These are phyloP conservation scores for Pollachius pollachius DNA, from an alignment of 2,113 vertebrate species.

Conservation along the genomic window DNA sequence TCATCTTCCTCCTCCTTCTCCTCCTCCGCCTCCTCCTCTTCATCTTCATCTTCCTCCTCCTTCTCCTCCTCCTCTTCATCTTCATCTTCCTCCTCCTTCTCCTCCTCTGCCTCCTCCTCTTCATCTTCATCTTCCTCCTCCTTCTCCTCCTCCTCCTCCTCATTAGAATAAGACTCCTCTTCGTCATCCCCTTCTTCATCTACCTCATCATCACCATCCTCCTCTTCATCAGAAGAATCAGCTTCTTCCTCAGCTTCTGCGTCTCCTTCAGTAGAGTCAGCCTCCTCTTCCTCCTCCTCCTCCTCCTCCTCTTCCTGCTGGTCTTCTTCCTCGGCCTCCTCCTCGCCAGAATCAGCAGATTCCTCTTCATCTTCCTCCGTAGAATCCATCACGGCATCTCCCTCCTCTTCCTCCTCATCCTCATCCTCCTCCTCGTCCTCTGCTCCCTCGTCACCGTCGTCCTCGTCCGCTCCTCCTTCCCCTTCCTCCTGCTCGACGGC, in stretches of 20 bases:
- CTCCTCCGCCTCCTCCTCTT: not conserved
- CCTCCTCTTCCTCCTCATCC: too few relatives aligned
- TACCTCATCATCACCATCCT: not conserved
- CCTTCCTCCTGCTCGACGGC: conserved; percentile 20
- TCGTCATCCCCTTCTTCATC: not conserved
- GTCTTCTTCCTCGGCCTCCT: conserved; percentile 10
- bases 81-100: too few relatives aligned
- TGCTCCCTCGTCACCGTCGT: conserved; percentile 21
- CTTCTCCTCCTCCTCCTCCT: not conserved
- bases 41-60: not conserved
- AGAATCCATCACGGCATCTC: too few relatives aligned
- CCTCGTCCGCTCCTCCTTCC: conserved; percentile 18
- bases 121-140: too few relatives aligned
- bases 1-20: not conserved
- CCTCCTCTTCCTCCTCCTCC: too few relatives aligned
- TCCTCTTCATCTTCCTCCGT: too few relatives aligned
- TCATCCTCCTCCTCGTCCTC: conserved; percentile 5
- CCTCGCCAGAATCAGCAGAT: not conserved
- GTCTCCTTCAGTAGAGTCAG: too few relatives aligned
- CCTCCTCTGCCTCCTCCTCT: not conserved
- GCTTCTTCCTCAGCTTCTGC: not conserved
- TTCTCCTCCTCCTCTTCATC: too few relatives aligned
- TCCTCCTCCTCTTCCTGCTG: not conserved
- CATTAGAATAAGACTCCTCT: not conserved
- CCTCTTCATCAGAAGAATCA: not conserved